Percentiles rank a stretch among this genome's conserved stretches.
Conservation (phyloP, 2,113 vertebrate genomes). For the Myotis davidii region DNA sequence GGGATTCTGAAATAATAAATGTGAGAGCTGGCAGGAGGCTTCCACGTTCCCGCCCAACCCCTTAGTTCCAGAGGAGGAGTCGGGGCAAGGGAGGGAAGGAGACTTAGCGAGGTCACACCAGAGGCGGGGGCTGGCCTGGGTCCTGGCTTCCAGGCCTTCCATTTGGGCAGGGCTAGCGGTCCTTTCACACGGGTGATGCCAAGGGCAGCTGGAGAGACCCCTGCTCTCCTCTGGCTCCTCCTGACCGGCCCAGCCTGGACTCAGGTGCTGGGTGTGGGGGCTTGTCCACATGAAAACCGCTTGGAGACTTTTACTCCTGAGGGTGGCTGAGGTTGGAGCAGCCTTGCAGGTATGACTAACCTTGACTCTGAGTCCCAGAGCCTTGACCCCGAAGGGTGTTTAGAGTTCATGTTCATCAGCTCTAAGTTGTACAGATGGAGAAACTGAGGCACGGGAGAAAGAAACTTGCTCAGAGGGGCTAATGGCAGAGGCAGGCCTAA, state of each 20-base stretch:
- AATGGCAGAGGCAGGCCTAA: neutral
- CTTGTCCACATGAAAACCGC: neutral
- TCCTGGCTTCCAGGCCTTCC: neutral
- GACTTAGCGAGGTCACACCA: neutral
- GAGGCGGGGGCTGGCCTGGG: neutral
- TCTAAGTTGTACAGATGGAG: neutral
- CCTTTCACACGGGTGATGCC: neutral
- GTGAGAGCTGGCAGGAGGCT: conserved; percentile 56
- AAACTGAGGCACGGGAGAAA: conserved; percentile 4
- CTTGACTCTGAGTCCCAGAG: neutral
- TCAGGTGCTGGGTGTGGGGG: neutral
- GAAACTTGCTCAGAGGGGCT: neutral
- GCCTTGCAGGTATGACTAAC: neutral
- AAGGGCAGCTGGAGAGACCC: neutral
- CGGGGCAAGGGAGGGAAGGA: neutral
- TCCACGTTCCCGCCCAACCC: neutral
- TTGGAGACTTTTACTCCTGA: neutral
- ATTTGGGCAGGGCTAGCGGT: neutral
- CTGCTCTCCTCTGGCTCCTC: neutral
- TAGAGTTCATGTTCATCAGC: neutral
- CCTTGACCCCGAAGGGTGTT: neutral
- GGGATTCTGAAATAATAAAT: conserved; percentile 73
- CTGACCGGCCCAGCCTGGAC: neutral
- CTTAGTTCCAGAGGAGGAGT: conserved; percentile 32
- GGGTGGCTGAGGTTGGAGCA: neutral